Evolutionary conservation across 2,797 vertebrate genomes (phyloP).

Genomic region (Etheostoma perlongum): DNA sequence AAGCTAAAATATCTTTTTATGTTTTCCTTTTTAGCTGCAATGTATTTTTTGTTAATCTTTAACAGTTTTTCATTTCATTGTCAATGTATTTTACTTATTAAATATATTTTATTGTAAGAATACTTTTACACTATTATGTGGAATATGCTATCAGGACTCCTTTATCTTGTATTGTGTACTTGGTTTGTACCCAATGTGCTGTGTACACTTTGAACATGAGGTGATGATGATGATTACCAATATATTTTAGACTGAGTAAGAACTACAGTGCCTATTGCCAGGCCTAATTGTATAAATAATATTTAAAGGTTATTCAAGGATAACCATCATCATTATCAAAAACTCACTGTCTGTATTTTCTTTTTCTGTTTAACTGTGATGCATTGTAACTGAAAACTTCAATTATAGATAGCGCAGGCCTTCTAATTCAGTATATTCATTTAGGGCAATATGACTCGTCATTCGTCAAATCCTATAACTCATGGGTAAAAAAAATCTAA

Average conservation of each 20-base stretch:
- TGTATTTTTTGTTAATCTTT: neutral
- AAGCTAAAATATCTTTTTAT: neutral
- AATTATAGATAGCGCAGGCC: neutral
- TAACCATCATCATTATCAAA: slow-evolving; percentile 2
- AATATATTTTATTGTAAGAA: neutral
- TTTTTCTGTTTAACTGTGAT: neutral
- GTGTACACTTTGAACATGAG: neutral
- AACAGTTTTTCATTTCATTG: neutral
- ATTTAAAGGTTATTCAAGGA: neutral
- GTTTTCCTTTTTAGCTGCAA: neutral
- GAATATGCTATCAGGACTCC: neutral
- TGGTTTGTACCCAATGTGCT: neutral
- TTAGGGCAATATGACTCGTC: slow-evolving; percentile 47
- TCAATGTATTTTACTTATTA: neutral
- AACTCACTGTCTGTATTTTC: neutral
- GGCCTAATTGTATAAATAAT: neutral
- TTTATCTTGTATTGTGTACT: neutral
- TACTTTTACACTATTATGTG: neutral
- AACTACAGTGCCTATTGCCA: neutral
- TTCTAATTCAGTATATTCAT: slow-evolving; percentile 19
- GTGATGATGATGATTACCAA: neutral
- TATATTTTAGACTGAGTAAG: neutral
- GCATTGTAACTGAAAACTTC: slow-evolving; percentile 1
- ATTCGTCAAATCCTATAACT: slow-evolving; percentile 51
- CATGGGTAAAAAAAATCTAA: slow-evolving; percentile 61